phyloP scores from a whole-genome alignment of 1,140 invertebrate genomes.

The Campoletis sonorensis region DNA sequence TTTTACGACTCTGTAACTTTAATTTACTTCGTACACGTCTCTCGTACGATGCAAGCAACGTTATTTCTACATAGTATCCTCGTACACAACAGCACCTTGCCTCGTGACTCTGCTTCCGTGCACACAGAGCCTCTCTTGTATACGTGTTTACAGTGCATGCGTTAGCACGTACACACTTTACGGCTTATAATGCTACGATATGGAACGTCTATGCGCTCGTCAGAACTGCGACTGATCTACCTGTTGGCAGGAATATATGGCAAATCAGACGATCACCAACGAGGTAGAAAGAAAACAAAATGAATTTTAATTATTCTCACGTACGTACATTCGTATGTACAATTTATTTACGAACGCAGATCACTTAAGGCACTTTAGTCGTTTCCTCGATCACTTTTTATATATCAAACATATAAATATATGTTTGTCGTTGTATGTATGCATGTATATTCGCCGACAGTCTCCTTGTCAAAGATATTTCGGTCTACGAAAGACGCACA shows the following conservation, averaged over 20 bases:
- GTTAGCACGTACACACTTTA: not conserved
- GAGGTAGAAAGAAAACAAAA: not conserved
- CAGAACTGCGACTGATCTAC: slow-evolving; percentile 22
- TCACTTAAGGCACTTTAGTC: slow-evolving; percentile 14
- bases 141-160: not conserved
- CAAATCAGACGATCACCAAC: not conserved
- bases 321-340: not conserved
- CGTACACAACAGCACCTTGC: slow-evolving; percentile 29
- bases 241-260: slow-evolving; percentile 33
- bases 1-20: slow-evolving; percentile 8
- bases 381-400: not conserved
- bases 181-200: slow-evolving; percentile 14
- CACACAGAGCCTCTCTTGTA: slow-evolving; percentile 10
- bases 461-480: slow-evolving; percentile 34
- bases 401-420: not conserved
- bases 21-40: slow-evolving; percentile 28
- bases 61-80: slow-evolving; percentile 1
- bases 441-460: not conserved
- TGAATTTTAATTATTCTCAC: no score
- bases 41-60: slow-evolving; percentile 39
- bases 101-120: slow-evolving; percentile 21
- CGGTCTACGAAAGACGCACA: slow-evolving; percentile 29
- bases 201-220: not conserved
- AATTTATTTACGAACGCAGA: not conserved
- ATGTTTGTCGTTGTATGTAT: not conserved